Percentiles rank a stretch among this genome's conserved stretches.
These are phyloP conservation scores for Trichosurus vulpecula DNA, from an alignment of 2,797 vertebrate species.

Conservation along the genomic window DNA sequence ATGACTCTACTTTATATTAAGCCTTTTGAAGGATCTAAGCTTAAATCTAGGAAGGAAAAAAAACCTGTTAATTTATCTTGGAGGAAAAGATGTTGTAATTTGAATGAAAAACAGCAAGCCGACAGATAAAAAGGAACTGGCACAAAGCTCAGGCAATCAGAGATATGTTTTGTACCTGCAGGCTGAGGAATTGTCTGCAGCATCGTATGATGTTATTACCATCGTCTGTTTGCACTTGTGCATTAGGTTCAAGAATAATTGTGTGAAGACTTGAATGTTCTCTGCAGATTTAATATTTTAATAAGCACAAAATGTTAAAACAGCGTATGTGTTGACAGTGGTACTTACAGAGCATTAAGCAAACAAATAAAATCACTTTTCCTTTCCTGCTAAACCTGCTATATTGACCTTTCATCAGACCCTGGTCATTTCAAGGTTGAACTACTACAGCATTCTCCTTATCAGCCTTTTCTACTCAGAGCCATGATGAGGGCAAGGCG, in stretches of 20 bases:
- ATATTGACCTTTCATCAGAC: conserved; percentile 51
- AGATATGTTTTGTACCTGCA: conserved; percentile 71
- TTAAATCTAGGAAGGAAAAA: conserved; percentile 61
- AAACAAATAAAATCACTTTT: conserved; percentile 71
- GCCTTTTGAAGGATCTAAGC: conserved; percentile 76
- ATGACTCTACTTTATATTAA: conserved; percentile 78
- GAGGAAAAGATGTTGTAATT: conserved; percentile 76
- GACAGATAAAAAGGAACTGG: conserved; percentile 72
- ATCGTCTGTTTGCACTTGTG: conserved; percentile 67
- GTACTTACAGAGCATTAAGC: conserved; percentile 60
- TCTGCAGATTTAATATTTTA: conserved; percentile 72
- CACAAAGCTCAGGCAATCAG: conserved; percentile 67
- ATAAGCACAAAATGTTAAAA: conserved; percentile 73
- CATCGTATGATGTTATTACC: conserved; percentile 73
- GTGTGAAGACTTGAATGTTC: conserved; percentile 72
- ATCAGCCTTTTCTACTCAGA: background rate
- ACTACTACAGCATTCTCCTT: background rate
- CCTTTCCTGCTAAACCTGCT: conserved; percentile 58
- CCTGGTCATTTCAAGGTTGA: conserved; percentile 48
- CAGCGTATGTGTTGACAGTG: conserved; percentile 65
- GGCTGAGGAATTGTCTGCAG: conserved; percentile 71
- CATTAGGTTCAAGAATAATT: conserved; percentile 71
- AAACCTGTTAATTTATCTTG: conserved; percentile 73
- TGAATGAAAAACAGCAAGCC: conserved; percentile 79
- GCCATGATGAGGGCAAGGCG: background rate